Conservation (phyloP, 2,888 invertebrate species). For the Fragum whitleyi region DNA sequence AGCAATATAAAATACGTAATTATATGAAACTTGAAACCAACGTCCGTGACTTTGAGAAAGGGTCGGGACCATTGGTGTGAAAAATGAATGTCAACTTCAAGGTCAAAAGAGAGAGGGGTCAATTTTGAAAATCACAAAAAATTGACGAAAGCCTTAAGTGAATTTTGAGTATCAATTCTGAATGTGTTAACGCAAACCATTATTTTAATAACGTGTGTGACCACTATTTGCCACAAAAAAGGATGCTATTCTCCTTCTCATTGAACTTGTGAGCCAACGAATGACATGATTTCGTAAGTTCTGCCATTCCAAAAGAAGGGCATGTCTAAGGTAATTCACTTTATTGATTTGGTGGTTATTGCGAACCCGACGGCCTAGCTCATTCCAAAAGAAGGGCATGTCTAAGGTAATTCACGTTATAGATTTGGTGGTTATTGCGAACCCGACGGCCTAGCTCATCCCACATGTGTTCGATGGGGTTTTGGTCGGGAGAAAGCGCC, state of each 20-base stretch:
- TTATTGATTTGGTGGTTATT: slow-evolving; percentile 23
- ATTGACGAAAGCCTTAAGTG: slow-evolving; percentile 16
- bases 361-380: too few species aligned
- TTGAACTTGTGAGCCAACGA: slow-evolving; percentile 3
- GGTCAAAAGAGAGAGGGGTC: background rate
- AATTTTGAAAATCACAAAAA: background rate
- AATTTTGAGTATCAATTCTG: slow-evolving; percentile 7
- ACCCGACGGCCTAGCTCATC: too few species aligned
- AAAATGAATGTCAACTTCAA: background rate
- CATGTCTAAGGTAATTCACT: slow-evolving; percentile 13
- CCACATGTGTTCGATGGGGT: too few species aligned
- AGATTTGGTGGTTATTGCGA: too few species aligned
- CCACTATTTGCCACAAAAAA: slow-evolving; percentile 7
- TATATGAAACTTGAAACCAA: background rate
- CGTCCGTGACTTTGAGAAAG: background rate
- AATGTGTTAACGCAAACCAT: background rate
- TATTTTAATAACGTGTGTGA: slow-evolving; percentile 23
- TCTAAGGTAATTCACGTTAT: slow-evolving; percentile 10
- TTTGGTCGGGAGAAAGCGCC: slow-evolving; percentile 24
- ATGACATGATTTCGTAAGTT: slow-evolving; percentile 13
- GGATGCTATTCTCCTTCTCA: slow-evolving; percentile 8
- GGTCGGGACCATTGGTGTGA: background rate
- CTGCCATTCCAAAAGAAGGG: slow-evolving; percentile 5
- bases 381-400: slow-evolving; percentile 7
- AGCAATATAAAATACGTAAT: too few species aligned